Base-by-base conservation (phyloP, 2,113 vertebrate genomes). In the mouse (Mus musculus) region DNA sequence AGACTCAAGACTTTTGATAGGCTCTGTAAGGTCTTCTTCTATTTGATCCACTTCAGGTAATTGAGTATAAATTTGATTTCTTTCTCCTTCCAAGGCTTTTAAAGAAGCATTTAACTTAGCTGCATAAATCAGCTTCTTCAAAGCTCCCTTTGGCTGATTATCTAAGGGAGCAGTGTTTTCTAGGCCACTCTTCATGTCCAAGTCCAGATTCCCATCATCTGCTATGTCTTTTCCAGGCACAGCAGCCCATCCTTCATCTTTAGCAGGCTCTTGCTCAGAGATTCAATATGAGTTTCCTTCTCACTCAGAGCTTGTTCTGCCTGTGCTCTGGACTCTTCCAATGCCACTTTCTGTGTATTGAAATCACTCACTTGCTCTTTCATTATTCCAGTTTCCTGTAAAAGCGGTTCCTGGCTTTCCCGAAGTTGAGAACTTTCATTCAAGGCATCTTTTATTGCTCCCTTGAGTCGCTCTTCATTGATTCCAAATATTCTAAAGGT, bases 31-130 rank as follows among this genome's bases (percentile, higher is more conserved):
- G 59, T 99, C 99, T 97, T 99, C 99, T 98, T 99, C 99, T 93
- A 98, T 98, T 98, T 99, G 99, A 94, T 99, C 98, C 98, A 99
- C 99, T 99, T 99, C 99, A 52, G 99, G 98, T 28, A 99, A 98
- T 84, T 99, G 99, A 96, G 99, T 99, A 94, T 99, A 99, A 77
- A 99, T 98, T 98, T 99, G 98, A 95, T 99, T 99, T 98, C 99
- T 99, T 98, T 99, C 99, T 97, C 99, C 98, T 98, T 99, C 99
- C 91, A 99, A 89, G 8, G 99, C 99, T 98, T 99, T 99, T 96
- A 99, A 99, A 95, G 99, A 99, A 96, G 99, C 99, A 97, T 99
- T 99, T 98, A 99, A 98, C 99, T 99, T 99, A 76, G 99, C 99
- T 97, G 99, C 99, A 98, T 99, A 98, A 96, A 99, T 99, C 72